phyloP scores from a whole-genome alignment of 2,888 invertebrate species.

The Chymomyza caudatula region DNA sequence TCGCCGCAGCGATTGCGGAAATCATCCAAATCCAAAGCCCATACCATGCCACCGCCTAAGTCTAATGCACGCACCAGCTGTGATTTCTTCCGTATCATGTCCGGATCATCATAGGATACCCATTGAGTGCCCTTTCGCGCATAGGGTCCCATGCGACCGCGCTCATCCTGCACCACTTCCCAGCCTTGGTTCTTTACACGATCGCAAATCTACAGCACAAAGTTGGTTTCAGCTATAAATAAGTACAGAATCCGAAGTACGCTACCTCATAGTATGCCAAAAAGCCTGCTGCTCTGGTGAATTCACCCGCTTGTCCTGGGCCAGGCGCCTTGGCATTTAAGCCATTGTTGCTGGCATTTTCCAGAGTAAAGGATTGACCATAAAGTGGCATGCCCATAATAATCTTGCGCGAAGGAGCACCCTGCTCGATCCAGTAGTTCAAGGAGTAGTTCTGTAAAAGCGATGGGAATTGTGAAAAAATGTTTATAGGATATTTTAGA shows the following conservation, averaged over 20 bases:
- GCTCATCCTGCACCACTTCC: slow-evolving; percentile 88
- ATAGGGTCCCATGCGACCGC: slow-evolving; percentile 90
- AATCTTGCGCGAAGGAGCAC: slow-evolving; percentile 88
- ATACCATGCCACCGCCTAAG: slow-evolving; percentile 93
- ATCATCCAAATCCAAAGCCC: slow-evolving; percentile 94
- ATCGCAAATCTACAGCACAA: slow-evolving; percentile 84
- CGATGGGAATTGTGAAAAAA: too few relatives aligned
- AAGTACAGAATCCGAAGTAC: neutral
- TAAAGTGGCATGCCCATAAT: slow-evolving; percentile 94
- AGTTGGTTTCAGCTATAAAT: neutral
- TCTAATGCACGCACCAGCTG: slow-evolving; percentile 86
- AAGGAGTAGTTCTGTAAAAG: slow-evolving; percentile 87
- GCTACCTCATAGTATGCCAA: slow-evolving; percentile 90
- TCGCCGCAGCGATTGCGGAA: slow-evolving; percentile 88
- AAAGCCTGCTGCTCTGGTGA: slow-evolving; percentile 90
- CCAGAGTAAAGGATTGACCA: slow-evolving; percentile 89
- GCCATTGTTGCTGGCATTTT: slow-evolving; percentile 81
- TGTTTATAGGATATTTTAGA: too few relatives aligned
- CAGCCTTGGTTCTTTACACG: slow-evolving; percentile 87
- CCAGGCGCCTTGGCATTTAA: slow-evolving; percentile 87
- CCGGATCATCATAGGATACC: slow-evolving; percentile 92
- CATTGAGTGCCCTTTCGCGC: slow-evolving; percentile 93
- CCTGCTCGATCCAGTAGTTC: slow-evolving; percentile 92
- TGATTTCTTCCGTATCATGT: slow-evolving; percentile 88
- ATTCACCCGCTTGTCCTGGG: slow-evolving; percentile 90